Evolutionary conservation across 2,797 vertebrate species (phyloP), one percentile per base, ranked within the genome.

Genomic region (Oceanodroma leucorhoa): DNA sequence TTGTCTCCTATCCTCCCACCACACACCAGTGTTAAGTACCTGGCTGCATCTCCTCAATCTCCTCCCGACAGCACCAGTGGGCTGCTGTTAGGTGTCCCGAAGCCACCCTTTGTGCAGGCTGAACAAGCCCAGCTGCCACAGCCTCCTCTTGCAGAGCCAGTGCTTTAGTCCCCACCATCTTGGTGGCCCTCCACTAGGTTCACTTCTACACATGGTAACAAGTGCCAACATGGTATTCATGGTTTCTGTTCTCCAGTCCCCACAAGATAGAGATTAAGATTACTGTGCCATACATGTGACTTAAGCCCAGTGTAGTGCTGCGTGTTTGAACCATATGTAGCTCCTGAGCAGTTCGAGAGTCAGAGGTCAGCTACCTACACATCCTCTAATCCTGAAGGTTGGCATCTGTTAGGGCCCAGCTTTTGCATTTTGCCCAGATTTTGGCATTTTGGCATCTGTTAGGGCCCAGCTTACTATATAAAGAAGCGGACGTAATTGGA

Each of bases 341-440:
- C 21, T 60, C 55, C 82, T 60, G 62, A 83, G 75, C 62, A 95
- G 41, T 71, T 78, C 0, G 4, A 61, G 77, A 84, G 73, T 93
- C 70, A 48, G 87, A 87, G 93, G 84, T 89, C 84, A 87, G 40
- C 84, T 93, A 91, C 94, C 93, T 95, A 45, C 71, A 80, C 69
- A 75, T 73, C 45, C 43, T 94, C 61, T 95, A 92, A 93, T 94
- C 91, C 82, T 70, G 87, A 83, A 94, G 93, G 91, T 64, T 89
- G 93, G 92, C n/a, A 70, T 83, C 89, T 92, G 75, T 80, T 78
- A 69, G 72, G 86, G 24, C 46, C 85, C 40, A 83, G 70, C 5
- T 82, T 93, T n/a, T n/a, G n/a, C n/a, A n/a, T n/a, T n/a, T n/a
- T n/a, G n/a, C n/a, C n/a, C n/a, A n/a, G n/a, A n/a, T n/a, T n/a